Evolutionary conservation across 2,113 vertebrate genomes (phyloP).

Genomic region (Spermophilus dauricus): DNA sequence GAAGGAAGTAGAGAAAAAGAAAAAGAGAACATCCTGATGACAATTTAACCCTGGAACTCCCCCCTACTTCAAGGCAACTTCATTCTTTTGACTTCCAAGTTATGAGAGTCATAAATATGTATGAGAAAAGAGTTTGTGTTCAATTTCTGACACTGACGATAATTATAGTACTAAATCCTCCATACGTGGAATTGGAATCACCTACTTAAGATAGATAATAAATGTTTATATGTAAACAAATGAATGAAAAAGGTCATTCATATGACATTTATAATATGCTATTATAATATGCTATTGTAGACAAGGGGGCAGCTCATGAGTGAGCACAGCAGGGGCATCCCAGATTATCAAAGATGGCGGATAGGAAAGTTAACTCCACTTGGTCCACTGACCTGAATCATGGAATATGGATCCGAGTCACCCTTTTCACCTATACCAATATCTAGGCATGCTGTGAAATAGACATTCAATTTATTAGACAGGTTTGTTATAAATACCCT

Average conservation of each 20-base stretch:
- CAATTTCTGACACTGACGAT: neutral
- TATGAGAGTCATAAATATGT: neutral
- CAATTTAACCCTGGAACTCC: neutral
- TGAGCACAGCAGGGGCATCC: neutral
- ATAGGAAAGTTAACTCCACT: neutral
- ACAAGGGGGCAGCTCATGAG: neutral
- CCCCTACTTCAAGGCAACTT: neutral
- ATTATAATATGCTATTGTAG: neutral
- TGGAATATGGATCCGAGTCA: neutral
- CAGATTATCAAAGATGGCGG: neutral
- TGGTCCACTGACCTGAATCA: neutral
- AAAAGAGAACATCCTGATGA: neutral
- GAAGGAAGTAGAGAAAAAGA: neutral
- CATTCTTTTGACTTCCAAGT: constrained; percentile 1
- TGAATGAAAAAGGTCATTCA: neutral
- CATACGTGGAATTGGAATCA: neutral
- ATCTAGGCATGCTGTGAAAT: neutral
- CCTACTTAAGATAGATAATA: neutral
- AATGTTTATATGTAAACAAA: neutral
- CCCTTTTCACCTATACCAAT: constrained; percentile 9
- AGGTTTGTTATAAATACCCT: neutral
- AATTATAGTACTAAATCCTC: neutral
- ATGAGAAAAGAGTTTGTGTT: constrained; percentile 5
- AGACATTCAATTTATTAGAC: neutral
- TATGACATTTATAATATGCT: neutral